Evolutionary conservation across 2,113 vertebrate genomes (phyloP), one percentile per base, ranked within the genome.

Genomic region (Sylvilagus bachmani): DNA sequence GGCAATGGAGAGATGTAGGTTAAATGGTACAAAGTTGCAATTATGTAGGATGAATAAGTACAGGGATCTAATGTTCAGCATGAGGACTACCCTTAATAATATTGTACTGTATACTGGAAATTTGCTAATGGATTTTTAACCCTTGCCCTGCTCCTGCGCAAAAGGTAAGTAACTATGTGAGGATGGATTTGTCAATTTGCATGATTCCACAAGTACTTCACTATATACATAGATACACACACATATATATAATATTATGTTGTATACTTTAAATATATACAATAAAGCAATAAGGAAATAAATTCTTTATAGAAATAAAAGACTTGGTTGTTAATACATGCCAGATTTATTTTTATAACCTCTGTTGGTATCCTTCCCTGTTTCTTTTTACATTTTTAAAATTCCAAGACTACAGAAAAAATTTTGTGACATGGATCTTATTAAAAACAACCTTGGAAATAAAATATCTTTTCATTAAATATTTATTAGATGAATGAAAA

Each of bases 401-500:
- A 78, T 44, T 89, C 73, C 77, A 33, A 64, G 31, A 51, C 31
- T 84, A 36, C 27, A 92, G 64, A 44, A 31, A 85, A 86, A 80
- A 55, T 91, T 93, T 91, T 79, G 71, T 82, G 33, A 31, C 58
- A 78, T n/a, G 67, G 95, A 58, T 49, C 62, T 51, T 75, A 53
- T 89, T 95, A 79, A 66, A 90, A 90, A 91, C 55, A 87, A 81
- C 3, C 5, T 31, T 66, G 95, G 70, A 53, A 3, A 74, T 13
- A 38, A 3, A 78, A 10, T 53, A 90, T n/a, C 29, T 82, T 94
- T 89, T 74, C 25, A 62, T 49, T 64, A 93, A 91, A 44, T 71
- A 19, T 87, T 83, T 93, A 33, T 25, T 25, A 95, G 36, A 53
- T 79, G 33, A 95, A 75, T 74, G 3, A 61, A 92, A 86, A 82